Evolutionary conservation across 2,888 invertebrate genomes (phyloP).

Genomic region (Unio delphinus): DNA sequence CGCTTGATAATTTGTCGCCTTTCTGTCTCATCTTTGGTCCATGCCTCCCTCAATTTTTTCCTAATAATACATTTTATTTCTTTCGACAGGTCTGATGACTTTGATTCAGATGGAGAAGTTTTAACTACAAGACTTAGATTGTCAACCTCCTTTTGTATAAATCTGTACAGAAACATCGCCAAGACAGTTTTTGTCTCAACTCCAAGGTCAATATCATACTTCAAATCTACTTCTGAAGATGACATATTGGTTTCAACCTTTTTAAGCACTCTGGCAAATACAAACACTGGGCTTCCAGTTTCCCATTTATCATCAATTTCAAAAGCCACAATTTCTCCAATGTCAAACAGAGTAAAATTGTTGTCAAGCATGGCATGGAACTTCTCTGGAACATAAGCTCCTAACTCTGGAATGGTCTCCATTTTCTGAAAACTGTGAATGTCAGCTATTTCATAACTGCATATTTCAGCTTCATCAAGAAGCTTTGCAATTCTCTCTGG

Average conservation of each 20-base stretch:
- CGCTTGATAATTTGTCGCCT: slow-evolving; percentile 33
- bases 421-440: too few species aligned
- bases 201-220: too few species aligned
- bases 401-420: slow-evolving; percentile 19
- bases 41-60: slow-evolving; percentile 28
- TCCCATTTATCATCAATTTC: too few species aligned
- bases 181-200: not conserved
- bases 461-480: too few species aligned
- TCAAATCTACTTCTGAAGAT: too few species aligned
- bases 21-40: slow-evolving; percentile 18
- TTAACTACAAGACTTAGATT: not conserved
- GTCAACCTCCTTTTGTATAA: not conserved
- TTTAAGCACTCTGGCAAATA: too few species aligned
- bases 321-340: too few species aligned
- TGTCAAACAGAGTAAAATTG: too few species aligned
- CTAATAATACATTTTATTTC: slow-evolving; percentile 26
- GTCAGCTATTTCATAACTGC: too few species aligned
- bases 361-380: slow-evolving; percentile 1
- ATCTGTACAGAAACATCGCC: slow-evolving; percentile 4
- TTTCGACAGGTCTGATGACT: slow-evolving; percentile 1
- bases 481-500: too few species aligned
- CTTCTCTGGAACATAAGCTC: slow-evolving; percentile 27
- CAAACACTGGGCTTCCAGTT: too few species aligned
- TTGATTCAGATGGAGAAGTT: not conserved
- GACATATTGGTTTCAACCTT: too few species aligned